These are phyloP conservation scores for Sinonovacula constricta DNA, from an alignment of 1,140 invertebrate genomes.

Conservation along the genomic window DNA sequence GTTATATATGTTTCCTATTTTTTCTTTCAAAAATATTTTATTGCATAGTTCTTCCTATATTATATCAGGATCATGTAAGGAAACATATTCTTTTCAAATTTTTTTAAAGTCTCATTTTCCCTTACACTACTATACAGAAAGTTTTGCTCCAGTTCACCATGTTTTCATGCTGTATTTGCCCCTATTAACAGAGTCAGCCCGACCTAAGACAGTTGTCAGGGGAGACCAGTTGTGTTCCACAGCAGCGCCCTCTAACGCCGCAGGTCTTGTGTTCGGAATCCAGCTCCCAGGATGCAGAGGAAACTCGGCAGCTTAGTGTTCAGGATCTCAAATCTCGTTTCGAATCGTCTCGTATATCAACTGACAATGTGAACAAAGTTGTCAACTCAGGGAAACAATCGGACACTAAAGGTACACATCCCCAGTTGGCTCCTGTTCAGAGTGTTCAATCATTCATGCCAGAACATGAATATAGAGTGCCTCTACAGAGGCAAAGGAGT, in stretches of 20 bases:
- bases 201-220: conserved; percentile 30
- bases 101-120: too few species aligned
- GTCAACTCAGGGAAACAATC: neutral
- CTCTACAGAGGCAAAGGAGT: conserved; percentile 39
- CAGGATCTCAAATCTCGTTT: conserved; percentile 34
- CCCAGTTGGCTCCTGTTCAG: neutral
- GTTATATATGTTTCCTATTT: too few species aligned
- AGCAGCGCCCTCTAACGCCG: conserved; percentile 40
- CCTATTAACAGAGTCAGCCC: conserved; percentile 41
- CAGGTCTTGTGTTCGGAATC: conserved; percentile 41
- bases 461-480: neutral
- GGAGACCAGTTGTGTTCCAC: conserved; percentile 6
- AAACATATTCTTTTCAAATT: too few species aligned
- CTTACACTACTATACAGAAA: too few species aligned
- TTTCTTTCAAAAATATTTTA: too few species aligned
- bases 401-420: neutral
- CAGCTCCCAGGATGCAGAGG: neutral
- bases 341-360: conserved; percentile 15
- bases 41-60: too few species aligned
- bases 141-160: too few species aligned
- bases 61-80: too few species aligned
- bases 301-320: conserved; percentile 18
- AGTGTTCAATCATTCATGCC: conserved; percentile 7
- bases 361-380: neutral
- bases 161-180: too few species aligned